Conservation (phyloP, 2,113 vertebrate genomes). For the Arenaria interpres region DNA sequence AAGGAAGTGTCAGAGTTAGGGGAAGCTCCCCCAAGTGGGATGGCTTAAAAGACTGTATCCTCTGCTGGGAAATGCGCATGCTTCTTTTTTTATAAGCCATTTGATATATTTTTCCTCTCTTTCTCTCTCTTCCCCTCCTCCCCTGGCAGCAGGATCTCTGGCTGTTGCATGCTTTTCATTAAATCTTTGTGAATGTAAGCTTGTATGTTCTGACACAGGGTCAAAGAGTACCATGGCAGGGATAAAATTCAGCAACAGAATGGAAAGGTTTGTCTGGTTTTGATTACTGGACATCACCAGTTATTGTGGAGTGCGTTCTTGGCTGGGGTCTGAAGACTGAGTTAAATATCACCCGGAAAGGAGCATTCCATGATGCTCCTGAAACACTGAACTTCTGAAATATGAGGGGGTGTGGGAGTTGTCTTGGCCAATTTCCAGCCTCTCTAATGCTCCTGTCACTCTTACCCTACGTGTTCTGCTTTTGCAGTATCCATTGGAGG, state of each 20-base stretch:
- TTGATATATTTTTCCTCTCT: conserved; percentile 12
- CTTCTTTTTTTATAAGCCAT: conserved; percentile 9
- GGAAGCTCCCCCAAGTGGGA: conserved; percentile 27
- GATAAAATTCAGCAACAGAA: background rate
- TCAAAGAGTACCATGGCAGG: conserved; percentile 18
- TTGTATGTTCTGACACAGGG: conserved; percentile 31
- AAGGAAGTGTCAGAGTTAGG: conserved; percentile 30
- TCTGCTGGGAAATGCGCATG: conserved; percentile 20
- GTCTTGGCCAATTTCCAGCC: background rate
- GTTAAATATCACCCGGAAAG: background rate
- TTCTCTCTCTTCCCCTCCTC: background rate
- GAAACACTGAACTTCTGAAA: background rate
- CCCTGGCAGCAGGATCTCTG: conserved; percentile 29
- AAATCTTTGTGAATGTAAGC: conserved; percentile 46
- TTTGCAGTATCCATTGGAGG: background rate
- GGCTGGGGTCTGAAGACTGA: background rate
- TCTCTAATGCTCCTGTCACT: background rate
- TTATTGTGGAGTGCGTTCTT: background rate
- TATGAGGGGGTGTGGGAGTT: background rate
- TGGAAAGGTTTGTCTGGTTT: conserved; percentile 35
- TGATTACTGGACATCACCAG: background rate
- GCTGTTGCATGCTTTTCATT: conserved; percentile 42
- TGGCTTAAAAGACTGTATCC: conserved; percentile 8
- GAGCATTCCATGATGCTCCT: background rate
- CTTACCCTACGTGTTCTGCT: background rate